Percentiles rank a stretch among this genome's conserved stretches.
phyloP scores from a whole-genome alignment of 2,888 invertebrate genomes.

The Stenichneumon culpator region DNA sequence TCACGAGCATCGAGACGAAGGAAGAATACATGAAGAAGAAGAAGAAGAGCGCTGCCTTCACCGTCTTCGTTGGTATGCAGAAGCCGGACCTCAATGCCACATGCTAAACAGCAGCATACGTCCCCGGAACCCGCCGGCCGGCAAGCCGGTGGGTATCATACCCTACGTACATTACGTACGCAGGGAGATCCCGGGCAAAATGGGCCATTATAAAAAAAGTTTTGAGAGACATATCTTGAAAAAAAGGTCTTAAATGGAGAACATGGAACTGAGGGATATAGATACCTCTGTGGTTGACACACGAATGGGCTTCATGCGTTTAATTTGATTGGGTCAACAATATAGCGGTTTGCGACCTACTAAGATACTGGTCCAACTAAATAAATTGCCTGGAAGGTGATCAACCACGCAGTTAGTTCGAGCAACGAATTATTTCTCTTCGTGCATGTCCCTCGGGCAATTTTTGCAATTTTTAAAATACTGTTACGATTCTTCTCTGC shows the following conservation, averaged over 20 bases:
- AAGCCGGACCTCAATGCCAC: constrained; percentile 70
- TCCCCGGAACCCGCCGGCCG: constrained; percentile 55
- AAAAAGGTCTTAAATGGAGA: too few species aligned
- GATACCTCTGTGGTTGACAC: too few species aligned
- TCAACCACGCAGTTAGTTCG: too few species aligned
- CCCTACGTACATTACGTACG: background rate
- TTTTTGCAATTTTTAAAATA: background rate
- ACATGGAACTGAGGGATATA: too few species aligned
- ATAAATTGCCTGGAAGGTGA: too few species aligned
- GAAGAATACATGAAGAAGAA: constrained; percentile 25
- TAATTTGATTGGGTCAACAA: too few species aligned
- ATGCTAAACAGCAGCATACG: constrained; percentile 70
- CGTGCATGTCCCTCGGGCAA: background rate
- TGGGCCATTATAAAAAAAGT: background rate
- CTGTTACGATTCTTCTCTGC: background rate
- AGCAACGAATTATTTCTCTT: background rate
- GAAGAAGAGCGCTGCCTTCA: constrained; percentile 12
- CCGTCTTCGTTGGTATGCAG: constrained; percentile 69
- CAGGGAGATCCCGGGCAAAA: background rate
- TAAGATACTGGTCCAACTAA: too few species aligned
- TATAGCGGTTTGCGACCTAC: too few species aligned
- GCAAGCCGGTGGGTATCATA: constrained; percentile 35
- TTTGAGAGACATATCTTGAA: background rate
- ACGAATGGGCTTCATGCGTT: too few species aligned
- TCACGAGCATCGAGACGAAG: constrained; percentile 51